These are phyloP conservation scores for Tipula confusa DNA, from an alignment of 2,888 invertebrate species.

Conservation along the genomic window DNA sequence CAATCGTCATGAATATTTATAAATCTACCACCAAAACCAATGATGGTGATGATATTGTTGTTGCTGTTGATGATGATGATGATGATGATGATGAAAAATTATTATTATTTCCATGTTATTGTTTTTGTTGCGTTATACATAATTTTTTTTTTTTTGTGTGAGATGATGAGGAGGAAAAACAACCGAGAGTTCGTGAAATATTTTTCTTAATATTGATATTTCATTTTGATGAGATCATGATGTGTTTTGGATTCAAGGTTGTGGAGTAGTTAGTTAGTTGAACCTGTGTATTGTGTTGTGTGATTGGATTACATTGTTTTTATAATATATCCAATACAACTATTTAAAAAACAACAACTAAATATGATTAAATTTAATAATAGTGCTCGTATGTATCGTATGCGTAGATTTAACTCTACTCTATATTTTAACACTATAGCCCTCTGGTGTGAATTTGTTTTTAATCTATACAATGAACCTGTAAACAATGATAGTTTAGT, in stretches of 20 bases:
- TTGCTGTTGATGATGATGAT: background rate
- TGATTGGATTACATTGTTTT: conserved; percentile 15
- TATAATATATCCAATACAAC: background rate
- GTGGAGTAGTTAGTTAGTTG: conserved; percentile 9
- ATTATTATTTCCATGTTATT: conserved; percentile 16
- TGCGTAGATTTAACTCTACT: background rate
- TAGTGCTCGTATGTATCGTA: background rate
- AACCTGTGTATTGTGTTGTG: background rate
- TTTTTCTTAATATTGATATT: conserved; percentile 20
- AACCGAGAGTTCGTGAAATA: conserved; percentile 17
- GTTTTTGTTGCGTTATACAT: conserved; percentile 3
- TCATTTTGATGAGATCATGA: conserved; percentile 25
- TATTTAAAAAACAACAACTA: background rate
- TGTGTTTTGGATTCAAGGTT: conserved; percentile 20
- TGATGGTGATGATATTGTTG: too few species aligned
- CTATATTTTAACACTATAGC: background rate
- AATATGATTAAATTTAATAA: conserved; percentile 3
- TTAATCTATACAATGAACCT: too few species aligned
- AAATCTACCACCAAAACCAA: conserved; percentile 20
- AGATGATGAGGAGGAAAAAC: background rate
- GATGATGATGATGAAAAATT: background rate
- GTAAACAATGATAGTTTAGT: too few species aligned
- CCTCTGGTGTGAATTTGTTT: background rate
- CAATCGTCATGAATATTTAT: conserved; percentile 20
- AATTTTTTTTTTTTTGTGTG: background rate